Evolutionary conservation across 2,113 vertebrate genomes (phyloP), one percentile per base, ranked within the genome.

Genomic region (Amphiprion ocellaris): DNA sequence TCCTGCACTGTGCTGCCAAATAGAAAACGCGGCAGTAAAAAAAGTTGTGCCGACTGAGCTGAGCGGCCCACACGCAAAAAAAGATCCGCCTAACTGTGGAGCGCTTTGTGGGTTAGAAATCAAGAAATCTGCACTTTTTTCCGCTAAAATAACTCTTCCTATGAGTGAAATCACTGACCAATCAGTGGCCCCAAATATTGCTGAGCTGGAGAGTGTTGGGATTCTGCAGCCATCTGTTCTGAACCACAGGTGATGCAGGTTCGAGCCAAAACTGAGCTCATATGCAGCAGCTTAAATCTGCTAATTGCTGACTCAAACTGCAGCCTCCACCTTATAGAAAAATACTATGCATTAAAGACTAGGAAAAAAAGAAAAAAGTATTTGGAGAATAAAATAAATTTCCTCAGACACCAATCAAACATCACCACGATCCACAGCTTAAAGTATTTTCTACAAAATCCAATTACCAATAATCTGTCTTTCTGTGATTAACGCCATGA

Each of bases 1-100:
- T 74, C 88, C 90, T 92, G 90, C 87, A 92, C 92, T 91, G 89
- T 91, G 74, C 87, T 93, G 90, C 90, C 81, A 94, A 92, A 93
- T 92, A 79, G 84, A 83, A 84, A 66, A 79, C 78, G 66, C 17
- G 28, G 70, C 59, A 64, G 37, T 39, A 77, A 77, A 58, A 39
- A 0, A 46, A 37, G 33, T 37, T 11, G 50, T 50, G 41, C 52
- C 41, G 44, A 63, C 55, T 61, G 53, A 54, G 70, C 65, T 50
- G 39, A 84, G 21, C 1, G 4, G 24, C 28, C 12, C 30, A 53
- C 63, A 78, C 44, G 28, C 33, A 70, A 52, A 50, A 21, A 30
- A 30, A 24, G 19, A 80, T 33, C 24, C 12, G 41, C 19, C 60
- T 21, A 21, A 21, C 21, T 52, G 52, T 50, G 74, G 15, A 41